phyloP scores from a whole-genome alignment of 2,797 vertebrate species.

The Cephalopachus bancanus region DNA sequence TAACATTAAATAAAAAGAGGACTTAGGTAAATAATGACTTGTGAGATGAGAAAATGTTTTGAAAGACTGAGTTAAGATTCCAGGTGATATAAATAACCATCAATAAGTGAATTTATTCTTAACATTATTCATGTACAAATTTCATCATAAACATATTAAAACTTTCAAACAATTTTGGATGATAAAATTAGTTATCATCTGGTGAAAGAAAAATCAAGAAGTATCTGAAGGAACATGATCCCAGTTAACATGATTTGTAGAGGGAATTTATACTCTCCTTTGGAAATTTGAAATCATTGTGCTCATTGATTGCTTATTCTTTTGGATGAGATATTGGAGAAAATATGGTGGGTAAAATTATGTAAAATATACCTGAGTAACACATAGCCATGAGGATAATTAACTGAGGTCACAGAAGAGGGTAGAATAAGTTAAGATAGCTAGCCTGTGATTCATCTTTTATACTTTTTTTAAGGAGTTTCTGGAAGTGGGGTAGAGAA shows the following conservation, averaged over 20 bases:
- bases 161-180: background rate
- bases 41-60: constrained; percentile 1
- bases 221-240: background rate
- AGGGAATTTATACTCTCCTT: background rate
- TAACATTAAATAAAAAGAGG: background rate
- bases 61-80: background rate
- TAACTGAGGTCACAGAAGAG: background rate
- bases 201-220: background rate
- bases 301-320: background rate
- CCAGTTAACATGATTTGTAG: background rate
- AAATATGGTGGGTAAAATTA: background rate
- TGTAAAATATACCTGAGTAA: background rate
- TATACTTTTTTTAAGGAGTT: background rate
- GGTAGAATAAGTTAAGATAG: background rate
- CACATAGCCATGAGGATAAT: background rate
- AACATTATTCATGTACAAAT: background rate
- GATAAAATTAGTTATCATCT: background rate
- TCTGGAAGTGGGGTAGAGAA: background rate
- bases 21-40: background rate
- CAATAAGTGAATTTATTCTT: background rate
- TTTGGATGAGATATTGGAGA: background rate
- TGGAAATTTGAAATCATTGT: background rate
- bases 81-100: background rate
- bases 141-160: background rate
- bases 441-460: background rate